phyloP scores from a whole-genome alignment of 2,797 vertebrate species.

The Pseudotriccus pelzelni region DNA sequence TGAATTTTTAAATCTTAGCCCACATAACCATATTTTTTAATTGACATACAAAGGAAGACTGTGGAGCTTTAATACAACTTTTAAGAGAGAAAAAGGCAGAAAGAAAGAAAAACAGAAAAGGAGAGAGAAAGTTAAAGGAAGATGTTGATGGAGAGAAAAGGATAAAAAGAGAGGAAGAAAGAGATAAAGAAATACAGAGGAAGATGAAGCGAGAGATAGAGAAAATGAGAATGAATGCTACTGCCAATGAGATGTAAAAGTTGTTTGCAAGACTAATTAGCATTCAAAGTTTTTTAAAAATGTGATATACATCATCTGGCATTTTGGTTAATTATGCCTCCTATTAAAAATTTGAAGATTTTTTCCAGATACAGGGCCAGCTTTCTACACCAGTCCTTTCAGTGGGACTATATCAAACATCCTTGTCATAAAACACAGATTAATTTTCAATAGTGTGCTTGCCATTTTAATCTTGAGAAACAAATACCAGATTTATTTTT shows the following conservation, averaged over 20 bases:
- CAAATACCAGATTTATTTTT: slow-evolving; percentile 56
- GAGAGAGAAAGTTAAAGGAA: not conserved
- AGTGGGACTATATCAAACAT: slow-evolving; percentile 56
- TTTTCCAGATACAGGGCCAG: slow-evolving; percentile 65
- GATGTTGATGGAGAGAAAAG: not conserved
- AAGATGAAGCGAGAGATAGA: not conserved
- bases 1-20: not conserved
- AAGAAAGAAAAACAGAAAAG: not conserved
- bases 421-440: slow-evolving; percentile 59
- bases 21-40: not conserved
- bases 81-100: not conserved
- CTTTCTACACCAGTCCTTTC: slow-evolving; percentile 57
- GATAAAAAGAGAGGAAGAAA: not conserved
- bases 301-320: slow-evolving; percentile 24
- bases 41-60: not conserved
- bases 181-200: not conserved
- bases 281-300: slow-evolving; percentile 1
- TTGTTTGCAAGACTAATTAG: slow-evolving; percentile 65
- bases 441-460: slow-evolving; percentile 66
- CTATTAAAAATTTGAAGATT: slow-evolving; percentile 55
- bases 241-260: slow-evolving; percentile 23
- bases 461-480: slow-evolving; percentile 64
- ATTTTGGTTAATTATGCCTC: slow-evolving; percentile 60
- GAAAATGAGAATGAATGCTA: not conserved
- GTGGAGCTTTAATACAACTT: not conserved